Evolutionary conservation across 64 coral and sea anemone genomes (phyloP).

Genomic region (Actinia equina): DNA sequence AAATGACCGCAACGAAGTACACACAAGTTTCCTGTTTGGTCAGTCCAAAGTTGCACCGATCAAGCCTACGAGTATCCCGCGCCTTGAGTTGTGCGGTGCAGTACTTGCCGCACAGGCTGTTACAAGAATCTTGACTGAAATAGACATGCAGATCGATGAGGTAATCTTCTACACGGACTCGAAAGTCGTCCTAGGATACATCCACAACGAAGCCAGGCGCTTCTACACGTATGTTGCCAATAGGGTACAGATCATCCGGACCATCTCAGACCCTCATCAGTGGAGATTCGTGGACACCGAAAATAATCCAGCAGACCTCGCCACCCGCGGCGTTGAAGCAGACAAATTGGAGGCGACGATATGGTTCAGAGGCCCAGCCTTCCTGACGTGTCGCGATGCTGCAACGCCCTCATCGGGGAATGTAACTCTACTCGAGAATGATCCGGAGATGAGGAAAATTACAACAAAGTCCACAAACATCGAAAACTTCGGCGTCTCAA

Average conservation of each 20-base stretch:
- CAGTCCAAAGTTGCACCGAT: slow-evolving; percentile 55
- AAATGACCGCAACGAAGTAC: slow-evolving; percentile 1
- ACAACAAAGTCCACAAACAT: neutral
- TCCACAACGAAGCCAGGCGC: slow-evolving; percentile 12
- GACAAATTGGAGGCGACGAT: neutral
- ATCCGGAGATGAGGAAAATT: slow-evolving; percentile 1
- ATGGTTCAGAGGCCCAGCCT: slow-evolving; percentile 40
- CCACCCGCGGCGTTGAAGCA: slow-evolving; percentile 12
- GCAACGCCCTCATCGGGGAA: neutral
- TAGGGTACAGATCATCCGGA: slow-evolving; percentile 24
- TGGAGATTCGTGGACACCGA: slow-evolving; percentile 30
- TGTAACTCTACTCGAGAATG: neutral
- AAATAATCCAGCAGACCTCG: slow-evolving; percentile 5
- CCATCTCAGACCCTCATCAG: slow-evolving; percentile 4
- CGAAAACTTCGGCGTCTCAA: neutral
- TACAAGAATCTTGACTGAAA: slow-evolving; percentile 21
- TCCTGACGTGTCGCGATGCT: slow-evolving; percentile 11
- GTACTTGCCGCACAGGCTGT: slow-evolving; percentile 42
- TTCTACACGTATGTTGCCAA: slow-evolving; percentile 23
- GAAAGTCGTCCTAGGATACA: slow-evolving; percentile 39
- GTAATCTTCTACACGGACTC: slow-evolving; percentile 13
- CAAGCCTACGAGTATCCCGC: neutral
- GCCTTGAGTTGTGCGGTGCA: slow-evolving; percentile 35
- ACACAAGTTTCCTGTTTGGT: slow-evolving; percentile 27
- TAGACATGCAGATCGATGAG: slow-evolving; percentile 24